Conservation (phyloP, 2,797 vertebrate genomes). For the Pseudomugil tenellus region DNA sequence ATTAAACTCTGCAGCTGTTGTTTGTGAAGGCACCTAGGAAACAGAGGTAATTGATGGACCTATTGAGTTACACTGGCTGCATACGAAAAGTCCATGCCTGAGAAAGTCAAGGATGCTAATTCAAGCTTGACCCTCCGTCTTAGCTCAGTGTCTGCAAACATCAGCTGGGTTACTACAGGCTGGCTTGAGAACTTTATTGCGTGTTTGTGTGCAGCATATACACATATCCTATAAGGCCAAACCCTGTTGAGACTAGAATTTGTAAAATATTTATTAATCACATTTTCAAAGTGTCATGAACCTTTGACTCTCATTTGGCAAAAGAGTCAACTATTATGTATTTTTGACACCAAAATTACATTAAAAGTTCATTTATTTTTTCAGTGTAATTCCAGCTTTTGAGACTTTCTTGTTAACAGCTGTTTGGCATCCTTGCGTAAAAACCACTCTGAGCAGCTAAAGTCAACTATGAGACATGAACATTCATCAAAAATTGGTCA, state of each 20-base stretch:
- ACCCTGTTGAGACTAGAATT: slow-evolving; percentile 54
- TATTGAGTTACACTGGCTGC: slow-evolving; percentile 80
- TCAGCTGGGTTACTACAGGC: slow-evolving; percentile 40
- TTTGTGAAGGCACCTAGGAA: slow-evolving; percentile 83
- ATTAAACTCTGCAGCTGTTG: slow-evolving; percentile 87
- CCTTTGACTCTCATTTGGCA: background rate
- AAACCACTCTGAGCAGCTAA: slow-evolving; percentile 4
- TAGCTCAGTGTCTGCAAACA: slow-evolving; percentile 34
- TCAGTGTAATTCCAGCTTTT: background rate
- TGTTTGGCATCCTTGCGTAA: slow-evolving; percentile 1
- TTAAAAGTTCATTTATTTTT: background rate
- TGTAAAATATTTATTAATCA: slow-evolving; percentile 13
- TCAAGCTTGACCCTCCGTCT: slow-evolving; percentile 47
- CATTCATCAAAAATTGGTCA: slow-evolving; percentile 24
- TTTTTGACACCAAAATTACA: slow-evolving; percentile 12
- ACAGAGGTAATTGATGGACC: slow-evolving; percentile 82
- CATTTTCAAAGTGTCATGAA: background rate
- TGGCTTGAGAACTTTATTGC: slow-evolving; percentile 30
- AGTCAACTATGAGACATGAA: slow-evolving; percentile 3
- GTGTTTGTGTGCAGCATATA: background rate
- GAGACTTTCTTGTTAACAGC: background rate
- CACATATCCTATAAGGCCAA: slow-evolving; percentile 51
- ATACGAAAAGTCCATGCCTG: slow-evolving; percentile 59
- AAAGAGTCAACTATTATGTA: background rate
- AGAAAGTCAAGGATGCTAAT: slow-evolving; percentile 68